phyloP scores from a whole-genome alignment of 2,888 invertebrate species.

The Xestia ashworthii region DNA sequence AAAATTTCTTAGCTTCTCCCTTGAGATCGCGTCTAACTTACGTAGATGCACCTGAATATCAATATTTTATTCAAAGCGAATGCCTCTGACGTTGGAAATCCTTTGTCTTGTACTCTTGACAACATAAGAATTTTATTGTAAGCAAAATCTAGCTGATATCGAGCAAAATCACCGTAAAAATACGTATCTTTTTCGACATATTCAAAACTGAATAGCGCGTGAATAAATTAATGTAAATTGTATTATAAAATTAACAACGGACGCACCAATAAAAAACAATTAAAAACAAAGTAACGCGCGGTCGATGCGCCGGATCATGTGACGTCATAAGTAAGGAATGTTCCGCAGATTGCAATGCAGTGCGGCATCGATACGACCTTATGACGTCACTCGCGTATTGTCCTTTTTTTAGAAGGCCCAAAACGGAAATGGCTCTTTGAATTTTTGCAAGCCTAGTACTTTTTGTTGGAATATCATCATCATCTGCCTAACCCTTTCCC shows the following conservation, averaged over 20 bases:
- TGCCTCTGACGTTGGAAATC: not conserved
- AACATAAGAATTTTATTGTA: not conserved
- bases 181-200: not conserved
- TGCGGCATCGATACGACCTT: constrained; percentile 59
- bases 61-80: constrained; percentile 21
- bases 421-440: constrained; percentile 51
- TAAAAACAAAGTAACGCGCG: constrained; percentile 65
- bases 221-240: constrained; percentile 25
- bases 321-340: constrained; percentile 65
- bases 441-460: not conserved
- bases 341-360: constrained; percentile 63
- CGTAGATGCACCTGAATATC: constrained; percentile 17
- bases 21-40: constrained; percentile 25
- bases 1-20: constrained; percentile 14
- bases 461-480: not conserved
- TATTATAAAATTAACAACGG: constrained; percentile 53
- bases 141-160: not conserved
- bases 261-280: constrained; percentile 64
- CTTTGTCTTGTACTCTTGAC: constrained; percentile 15
- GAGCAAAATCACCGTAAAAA: not conserved
- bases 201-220: constrained; percentile 5
- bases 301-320: constrained; percentile 65
- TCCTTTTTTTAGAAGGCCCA: constrained; percentile 46
- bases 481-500: not conserved
- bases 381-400: constrained; percentile 68